Evolutionary conservation across 2,888 invertebrate species (phyloP).

Genomic region (Tinea pellionella): DNA sequence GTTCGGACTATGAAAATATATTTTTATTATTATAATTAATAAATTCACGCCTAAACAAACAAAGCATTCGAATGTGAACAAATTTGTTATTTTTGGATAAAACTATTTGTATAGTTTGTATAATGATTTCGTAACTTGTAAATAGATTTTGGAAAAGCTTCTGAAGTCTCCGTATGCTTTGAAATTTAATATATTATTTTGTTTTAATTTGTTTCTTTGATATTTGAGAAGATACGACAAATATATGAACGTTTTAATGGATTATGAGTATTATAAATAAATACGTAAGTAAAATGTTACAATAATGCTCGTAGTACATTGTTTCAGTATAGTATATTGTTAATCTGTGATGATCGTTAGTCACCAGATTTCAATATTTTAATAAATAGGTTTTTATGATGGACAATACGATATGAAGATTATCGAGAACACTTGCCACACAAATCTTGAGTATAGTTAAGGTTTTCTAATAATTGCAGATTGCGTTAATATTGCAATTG

Average conservation of each 20-base stretch:
- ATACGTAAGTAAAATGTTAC: neutral
- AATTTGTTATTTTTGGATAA: neutral
- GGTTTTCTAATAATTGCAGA: neutral
- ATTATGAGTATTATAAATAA: neutral
- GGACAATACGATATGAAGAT: constrained; percentile 59
- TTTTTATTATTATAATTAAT: too few relatives aligned
- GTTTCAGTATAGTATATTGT: constrained; percentile 23
- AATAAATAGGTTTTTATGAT: constrained; percentile 30
- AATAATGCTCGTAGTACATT: neutral
- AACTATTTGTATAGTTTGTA: neutral
- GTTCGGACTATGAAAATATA: neutral
- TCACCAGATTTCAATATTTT: constrained; percentile 32
- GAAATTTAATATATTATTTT: neutral
- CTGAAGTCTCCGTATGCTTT: neutral
- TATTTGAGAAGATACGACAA: neutral
- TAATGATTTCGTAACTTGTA: too few relatives aligned
- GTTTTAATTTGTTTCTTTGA: neutral
- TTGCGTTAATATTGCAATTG: constrained; percentile 30
- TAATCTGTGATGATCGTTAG: constrained; percentile 38
- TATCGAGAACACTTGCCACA: constrained; percentile 64
- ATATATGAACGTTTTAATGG: neutral
- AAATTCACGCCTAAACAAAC: neutral
- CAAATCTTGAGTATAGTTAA: constrained; percentile 29
- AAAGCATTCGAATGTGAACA: neutral
- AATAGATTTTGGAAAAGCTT: too few relatives aligned